These are phyloP conservation scores for Gallinago stenura DNA, from an alignment of 2,797 vertebrate species.

Conservation along the genomic window DNA sequence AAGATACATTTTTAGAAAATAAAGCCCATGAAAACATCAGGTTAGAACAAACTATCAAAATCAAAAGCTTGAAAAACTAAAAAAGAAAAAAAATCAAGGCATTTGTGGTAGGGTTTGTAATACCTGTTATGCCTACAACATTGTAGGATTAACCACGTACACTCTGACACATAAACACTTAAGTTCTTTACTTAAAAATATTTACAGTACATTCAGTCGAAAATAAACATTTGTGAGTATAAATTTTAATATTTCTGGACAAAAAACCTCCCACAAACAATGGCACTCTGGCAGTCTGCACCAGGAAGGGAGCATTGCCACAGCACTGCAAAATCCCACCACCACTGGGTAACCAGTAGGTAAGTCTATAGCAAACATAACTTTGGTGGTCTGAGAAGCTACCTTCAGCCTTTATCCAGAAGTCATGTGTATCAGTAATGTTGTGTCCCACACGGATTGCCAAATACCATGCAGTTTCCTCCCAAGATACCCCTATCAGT, in stretches of 20 bases:
- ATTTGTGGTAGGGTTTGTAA: background rate
- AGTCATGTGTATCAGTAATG: background rate
- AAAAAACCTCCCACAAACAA: background rate
- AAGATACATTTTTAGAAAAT: background rate
- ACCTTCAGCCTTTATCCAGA: background rate
- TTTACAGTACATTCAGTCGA: background rate
- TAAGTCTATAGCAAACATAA: background rate
- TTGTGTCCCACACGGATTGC: background rate
- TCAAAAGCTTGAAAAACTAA: background rate
- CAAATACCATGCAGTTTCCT: background rate
- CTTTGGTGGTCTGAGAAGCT: background rate
- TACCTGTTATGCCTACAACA: background rate
- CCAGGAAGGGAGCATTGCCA: background rate
- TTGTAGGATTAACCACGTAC: background rate
- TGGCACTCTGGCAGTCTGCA: background rate
- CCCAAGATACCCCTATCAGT: background rate
- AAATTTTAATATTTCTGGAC: background rate
- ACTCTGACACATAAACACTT: background rate
- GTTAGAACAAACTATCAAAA: background rate
- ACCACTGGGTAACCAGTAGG: background rate
- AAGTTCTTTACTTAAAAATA: background rate
- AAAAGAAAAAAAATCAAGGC: background rate
- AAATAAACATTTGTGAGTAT: background rate
- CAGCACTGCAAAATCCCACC: background rate
- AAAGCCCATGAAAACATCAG: background rate